phyloP scores from a whole-genome alignment of 2,797 vertebrate species.

The Rhinichthys osculus region DNA sequence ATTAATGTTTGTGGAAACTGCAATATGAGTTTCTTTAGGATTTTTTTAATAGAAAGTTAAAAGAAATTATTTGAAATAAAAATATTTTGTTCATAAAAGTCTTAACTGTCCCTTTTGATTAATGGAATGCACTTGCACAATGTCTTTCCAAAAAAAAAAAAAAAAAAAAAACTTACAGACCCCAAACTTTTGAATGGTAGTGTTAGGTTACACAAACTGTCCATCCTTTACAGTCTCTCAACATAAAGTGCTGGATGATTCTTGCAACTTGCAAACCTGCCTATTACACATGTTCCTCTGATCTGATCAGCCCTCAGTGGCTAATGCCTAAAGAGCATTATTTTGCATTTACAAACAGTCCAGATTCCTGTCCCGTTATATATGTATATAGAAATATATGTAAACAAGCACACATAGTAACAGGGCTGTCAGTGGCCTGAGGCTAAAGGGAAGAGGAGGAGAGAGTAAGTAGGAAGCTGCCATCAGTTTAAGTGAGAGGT shows the following conservation, averaged over 20 bases:
- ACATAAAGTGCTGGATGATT: neutral
- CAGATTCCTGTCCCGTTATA: neutral
- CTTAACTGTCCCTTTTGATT: neutral
- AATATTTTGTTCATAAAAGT: neutral
- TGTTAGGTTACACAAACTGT: neutral
- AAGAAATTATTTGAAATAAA: neutral
- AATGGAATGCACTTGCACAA: too few species aligned
- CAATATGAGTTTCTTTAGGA: too few species aligned
- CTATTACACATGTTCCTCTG: conserved; percentile 7
- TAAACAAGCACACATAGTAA: neutral
- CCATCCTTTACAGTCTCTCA: neutral
- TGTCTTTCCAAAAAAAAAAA: too few species aligned
- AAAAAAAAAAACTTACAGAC: neutral
- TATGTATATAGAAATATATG: neutral
- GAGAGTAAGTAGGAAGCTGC: conserved; percentile 12
- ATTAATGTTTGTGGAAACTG: too few species aligned
- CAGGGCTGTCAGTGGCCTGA: neutral
- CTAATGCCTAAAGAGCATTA: neutral
- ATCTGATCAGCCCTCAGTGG: neutral
- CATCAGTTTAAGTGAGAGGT: conserved; percentile 24
- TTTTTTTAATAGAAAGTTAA: neutral
- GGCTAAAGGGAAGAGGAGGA: conserved; percentile 11
- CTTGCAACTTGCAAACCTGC: neutral
- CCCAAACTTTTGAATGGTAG: neutral
- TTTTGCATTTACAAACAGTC: conserved; percentile 1